Evolutionary conservation across 2,888 invertebrate genomes (phyloP).

Genomic region (Trichacis sp.): DNA sequence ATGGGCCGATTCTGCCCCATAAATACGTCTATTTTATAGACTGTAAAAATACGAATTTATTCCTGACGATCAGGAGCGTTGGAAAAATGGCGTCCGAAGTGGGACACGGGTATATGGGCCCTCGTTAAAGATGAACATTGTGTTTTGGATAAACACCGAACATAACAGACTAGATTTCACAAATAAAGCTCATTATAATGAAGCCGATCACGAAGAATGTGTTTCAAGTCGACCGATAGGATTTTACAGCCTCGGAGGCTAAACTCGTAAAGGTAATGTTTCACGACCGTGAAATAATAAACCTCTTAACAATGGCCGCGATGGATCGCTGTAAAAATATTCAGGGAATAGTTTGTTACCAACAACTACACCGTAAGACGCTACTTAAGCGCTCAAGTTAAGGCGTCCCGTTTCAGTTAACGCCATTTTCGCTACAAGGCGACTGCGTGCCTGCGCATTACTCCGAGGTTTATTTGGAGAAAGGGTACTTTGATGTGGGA

Average conservation of each 20-base stretch:
- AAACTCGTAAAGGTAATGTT: constrained; percentile 44
- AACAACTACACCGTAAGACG: constrained; percentile 26
- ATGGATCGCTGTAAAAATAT: constrained; percentile 43
- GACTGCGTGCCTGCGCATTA: not conserved
- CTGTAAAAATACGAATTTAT: constrained; percentile 4
- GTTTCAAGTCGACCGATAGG: constrained; percentile 38
- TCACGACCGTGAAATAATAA: constrained; percentile 46
- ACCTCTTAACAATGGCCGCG: constrained; percentile 41
- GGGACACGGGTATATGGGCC: constrained; percentile 10
- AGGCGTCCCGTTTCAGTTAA: constrained; percentile 41
- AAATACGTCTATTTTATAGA: constrained; percentile 4
- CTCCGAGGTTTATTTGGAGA: not conserved
- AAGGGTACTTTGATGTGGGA: not conserved
- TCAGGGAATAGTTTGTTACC: constrained; percentile 40
- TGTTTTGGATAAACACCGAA: constrained; percentile 40
- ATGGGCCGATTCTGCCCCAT: not conserved
- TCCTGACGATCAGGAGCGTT: not conserved
- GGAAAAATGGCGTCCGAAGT: not conserved
- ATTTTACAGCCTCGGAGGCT: constrained; percentile 39
- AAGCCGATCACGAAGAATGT: constrained; percentile 44
- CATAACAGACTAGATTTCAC: constrained; percentile 35
- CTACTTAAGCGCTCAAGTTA: constrained; percentile 39
- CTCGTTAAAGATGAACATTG: constrained; percentile 38
- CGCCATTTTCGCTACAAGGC: constrained; percentile 22
- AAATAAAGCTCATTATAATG: constrained; percentile 44